phyloP scores from a whole-genome alignment of 2,113 vertebrate genomes.

The Chunga burmeisteri region DNA sequence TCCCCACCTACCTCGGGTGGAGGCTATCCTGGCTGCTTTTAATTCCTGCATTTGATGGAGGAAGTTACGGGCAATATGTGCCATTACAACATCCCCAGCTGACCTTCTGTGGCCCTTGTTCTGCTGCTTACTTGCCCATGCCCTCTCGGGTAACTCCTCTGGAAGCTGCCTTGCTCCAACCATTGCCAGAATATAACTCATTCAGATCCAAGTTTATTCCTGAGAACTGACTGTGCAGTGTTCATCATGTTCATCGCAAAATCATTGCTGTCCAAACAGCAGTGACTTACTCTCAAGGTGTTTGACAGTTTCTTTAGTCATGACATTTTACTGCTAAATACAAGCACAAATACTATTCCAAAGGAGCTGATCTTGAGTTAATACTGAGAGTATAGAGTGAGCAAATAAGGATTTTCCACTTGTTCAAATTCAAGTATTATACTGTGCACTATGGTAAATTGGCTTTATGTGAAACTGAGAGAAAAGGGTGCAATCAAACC shows the following conservation, averaged over 20 bases:
- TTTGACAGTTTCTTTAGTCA: neutral
- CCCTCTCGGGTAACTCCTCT: neutral
- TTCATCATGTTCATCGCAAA: neutral
- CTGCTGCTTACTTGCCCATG: neutral
- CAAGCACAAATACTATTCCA: neutral
- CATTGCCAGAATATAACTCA: neutral
- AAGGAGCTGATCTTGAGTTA: constrained; percentile 6
- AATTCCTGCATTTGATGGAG: neutral
- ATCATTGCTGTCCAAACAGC: neutral
- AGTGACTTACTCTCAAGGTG: neutral
- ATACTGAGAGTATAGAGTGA: neutral
- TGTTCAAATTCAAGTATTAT: neutral
- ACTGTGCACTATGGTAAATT: neutral
- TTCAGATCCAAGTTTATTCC: neutral
- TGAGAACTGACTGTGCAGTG: neutral
- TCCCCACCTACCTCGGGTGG: neutral
- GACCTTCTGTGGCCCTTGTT: neutral
- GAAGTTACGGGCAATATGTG: neutral
- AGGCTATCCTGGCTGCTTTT: neutral
- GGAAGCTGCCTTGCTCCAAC: neutral
- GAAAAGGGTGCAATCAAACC: neutral
- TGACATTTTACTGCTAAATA: neutral
- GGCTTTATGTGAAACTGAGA: neutral
- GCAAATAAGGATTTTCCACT: constrained; percentile 13
- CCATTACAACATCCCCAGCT: neutral